Conservation (phyloP, 2,113 vertebrate species). For the Podilymbus podiceps region DNA sequence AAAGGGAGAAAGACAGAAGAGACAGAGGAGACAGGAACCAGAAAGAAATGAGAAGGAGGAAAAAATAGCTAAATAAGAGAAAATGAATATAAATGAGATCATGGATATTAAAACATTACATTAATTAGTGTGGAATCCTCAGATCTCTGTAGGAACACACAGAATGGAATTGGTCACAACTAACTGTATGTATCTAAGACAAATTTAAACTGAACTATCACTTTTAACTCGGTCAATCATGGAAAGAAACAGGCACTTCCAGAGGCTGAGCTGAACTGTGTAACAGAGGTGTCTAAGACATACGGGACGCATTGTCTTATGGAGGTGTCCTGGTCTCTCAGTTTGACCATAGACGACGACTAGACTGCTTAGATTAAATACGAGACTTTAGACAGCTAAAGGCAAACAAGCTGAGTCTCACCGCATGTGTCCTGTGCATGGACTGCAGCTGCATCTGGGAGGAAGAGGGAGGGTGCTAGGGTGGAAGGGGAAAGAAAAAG, state of each 20-base stretch:
- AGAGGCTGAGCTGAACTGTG: neutral
- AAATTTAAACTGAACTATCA: neutral
- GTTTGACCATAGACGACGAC: slow-evolving; percentile 13
- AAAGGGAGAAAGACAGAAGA: neutral
- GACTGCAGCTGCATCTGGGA: slow-evolving; percentile 67
- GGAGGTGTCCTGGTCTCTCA: neutral
- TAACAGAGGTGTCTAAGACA: neutral
- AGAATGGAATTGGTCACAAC: neutral
- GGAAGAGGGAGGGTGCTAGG: slow-evolving; percentile 70
- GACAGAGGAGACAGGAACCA: neutral
- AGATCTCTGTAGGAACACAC: slow-evolving; percentile 1
- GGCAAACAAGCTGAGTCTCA: slow-evolving; percentile 66
- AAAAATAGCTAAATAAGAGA: neutral
- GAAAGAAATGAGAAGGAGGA: neutral
- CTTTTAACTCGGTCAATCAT: neutral
- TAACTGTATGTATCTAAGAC: neutral
- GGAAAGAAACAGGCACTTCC: neutral
- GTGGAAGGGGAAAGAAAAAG: slow-evolving; percentile 65
- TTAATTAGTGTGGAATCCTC: neutral
- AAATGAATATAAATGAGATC: neutral
- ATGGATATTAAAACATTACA: neutral
- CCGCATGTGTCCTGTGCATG: slow-evolving; percentile 62
- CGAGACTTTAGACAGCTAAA: slow-evolving; percentile 67
- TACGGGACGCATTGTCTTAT: neutral
- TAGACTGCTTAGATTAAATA: slow-evolving; percentile 24